These are phyloP conservation scores for Heliconius hewitsoni DNA, from an alignment of 1,140 invertebrate species.

Conservation along the genomic window DNA sequence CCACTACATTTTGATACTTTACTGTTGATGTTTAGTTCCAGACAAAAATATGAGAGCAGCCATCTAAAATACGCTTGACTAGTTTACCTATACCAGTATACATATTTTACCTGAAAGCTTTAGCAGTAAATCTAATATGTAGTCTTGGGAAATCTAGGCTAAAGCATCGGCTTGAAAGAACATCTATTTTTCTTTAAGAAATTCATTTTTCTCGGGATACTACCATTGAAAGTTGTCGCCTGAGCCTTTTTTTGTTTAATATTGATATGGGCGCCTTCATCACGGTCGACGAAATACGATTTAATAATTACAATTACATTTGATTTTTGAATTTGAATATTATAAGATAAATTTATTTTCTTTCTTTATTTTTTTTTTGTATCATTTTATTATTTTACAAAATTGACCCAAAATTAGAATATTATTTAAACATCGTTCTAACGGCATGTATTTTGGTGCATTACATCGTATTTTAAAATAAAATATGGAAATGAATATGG, in stretches of 20 bases:
- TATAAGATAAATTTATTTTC: too few species aligned
- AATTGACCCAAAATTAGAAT: too few species aligned
- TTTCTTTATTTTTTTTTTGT: too few species aligned
- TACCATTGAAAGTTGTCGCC: not conserved
- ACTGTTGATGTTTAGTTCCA: not conserved
- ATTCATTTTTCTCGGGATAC: conserved; percentile 4
- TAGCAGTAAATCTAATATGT: conserved; percentile 13
- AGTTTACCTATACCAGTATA: not conserved
- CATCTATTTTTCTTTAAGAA: conserved; percentile 2
- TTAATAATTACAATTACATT: too few species aligned
- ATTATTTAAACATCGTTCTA: too few species aligned
- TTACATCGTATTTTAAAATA: too few species aligned
- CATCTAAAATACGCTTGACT: not conserved
- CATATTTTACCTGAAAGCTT: conserved; percentile 7
- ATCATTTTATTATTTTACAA: too few species aligned
- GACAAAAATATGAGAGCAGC: not conserved
- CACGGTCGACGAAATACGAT: too few species aligned
- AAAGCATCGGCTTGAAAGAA: not conserved
- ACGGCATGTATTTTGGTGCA: too few species aligned
- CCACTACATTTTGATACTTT: not conserved
- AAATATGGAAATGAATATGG: too few species aligned
- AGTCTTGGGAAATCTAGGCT: conserved; percentile 7
- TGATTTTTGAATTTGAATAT: too few species aligned
- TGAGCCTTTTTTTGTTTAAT: not conserved
- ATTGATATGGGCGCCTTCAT: not conserved